These are phyloP conservation scores for Meriones psammophilus DNA, from an alignment of 2,797 vertebrate species.

Conservation along the genomic window DNA sequence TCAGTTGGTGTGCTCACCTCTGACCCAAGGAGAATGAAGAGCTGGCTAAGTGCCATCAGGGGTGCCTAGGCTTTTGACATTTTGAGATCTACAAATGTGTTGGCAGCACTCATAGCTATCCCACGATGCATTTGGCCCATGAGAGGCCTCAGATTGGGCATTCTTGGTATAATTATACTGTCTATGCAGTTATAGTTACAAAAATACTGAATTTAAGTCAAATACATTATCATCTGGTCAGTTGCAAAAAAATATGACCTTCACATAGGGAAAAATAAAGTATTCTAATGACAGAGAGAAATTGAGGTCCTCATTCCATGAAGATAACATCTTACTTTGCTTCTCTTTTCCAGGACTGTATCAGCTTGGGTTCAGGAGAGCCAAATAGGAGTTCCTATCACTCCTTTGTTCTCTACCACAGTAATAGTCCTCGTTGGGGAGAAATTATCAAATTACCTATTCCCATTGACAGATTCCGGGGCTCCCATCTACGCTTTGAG, in stretches of 20 bases:
- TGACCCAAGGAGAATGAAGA: background rate
- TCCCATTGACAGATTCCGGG: constrained; percentile 98
- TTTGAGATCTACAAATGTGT: background rate
- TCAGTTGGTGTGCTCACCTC: background rate
- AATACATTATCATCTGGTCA: constrained; percentile 51
- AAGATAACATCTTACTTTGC: constrained; percentile 52
- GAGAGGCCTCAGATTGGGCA: background rate
- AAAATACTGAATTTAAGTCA: constrained; percentile 50
- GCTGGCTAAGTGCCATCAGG: background rate
- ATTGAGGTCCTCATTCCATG: constrained; percentile 2
- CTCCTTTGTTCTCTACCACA: constrained; percentile 99
- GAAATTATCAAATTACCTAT: constrained; percentile 99
- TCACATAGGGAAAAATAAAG: background rate
- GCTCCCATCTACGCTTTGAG: constrained; percentile 99
- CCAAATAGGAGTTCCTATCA: constrained; percentile 95
- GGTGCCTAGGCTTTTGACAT: background rate
- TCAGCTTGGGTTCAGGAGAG: constrained; percentile 97
- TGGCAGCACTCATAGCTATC: background rate
- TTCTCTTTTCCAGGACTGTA: constrained; percentile 93
- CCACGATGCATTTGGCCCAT: background rate
- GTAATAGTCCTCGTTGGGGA: constrained; percentile 98
- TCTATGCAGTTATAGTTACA: constrained; percentile 23
- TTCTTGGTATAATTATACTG: background rate
- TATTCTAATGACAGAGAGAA: constrained; percentile 20
- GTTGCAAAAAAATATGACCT: constrained; percentile 52